phyloP scores from a whole-genome alignment of 2,113 vertebrate species.

The Peromyscus polionotus region DNA sequence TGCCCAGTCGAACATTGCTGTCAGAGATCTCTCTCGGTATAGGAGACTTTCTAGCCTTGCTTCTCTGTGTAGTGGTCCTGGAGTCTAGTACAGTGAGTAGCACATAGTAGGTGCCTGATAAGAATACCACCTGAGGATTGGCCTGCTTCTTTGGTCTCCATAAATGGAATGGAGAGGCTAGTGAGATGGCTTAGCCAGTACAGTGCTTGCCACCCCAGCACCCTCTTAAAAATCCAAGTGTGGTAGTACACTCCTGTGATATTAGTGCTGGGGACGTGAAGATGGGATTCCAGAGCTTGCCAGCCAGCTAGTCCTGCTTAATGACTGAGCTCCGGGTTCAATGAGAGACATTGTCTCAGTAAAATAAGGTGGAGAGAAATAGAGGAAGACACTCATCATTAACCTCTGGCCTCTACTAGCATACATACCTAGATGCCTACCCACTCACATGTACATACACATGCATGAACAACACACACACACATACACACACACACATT shows the following conservation, averaged over 20 bases:
- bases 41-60: background rate
- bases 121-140: background rate
- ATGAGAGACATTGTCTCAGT: background rate
- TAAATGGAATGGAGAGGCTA: slow-evolving; percentile 15
- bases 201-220: background rate
- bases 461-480: background rate
- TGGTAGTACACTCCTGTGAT: background rate
- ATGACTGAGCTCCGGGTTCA: background rate
- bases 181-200: background rate
- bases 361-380: background rate
- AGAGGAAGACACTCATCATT: background rate
- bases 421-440: background rate
- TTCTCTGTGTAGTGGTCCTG: slow-evolving; percentile 32
- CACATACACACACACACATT: too few species aligned
- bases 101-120: slow-evolving; percentile 3
- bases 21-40: slow-evolving; percentile 23
- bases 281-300: background rate
- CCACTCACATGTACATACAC: background rate
- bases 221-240: background rate
- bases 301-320: background rate
- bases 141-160: background rate
- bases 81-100: background rate
- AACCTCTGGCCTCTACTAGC: background rate
- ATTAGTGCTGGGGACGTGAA: background rate
- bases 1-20: background rate